Evolutionary conservation across 1,140 invertebrate species (phyloP).

Genomic region (Drosophila repleta): DNA sequence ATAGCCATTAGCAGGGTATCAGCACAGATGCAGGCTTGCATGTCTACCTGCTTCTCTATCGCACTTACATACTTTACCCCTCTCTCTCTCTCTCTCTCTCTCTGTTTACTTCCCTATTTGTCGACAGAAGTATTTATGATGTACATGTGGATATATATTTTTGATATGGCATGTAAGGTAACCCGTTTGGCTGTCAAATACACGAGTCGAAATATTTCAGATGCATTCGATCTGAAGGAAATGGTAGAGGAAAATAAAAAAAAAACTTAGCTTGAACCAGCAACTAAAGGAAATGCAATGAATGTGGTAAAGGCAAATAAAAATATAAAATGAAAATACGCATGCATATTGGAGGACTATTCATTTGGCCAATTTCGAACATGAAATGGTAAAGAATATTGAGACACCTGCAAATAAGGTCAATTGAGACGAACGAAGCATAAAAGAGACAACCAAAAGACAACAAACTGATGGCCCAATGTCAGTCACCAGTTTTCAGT

Average conservation of each 20-base stretch:
- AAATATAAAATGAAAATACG: not conserved
- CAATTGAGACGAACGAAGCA: conserved; percentile 53
- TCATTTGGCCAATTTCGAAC: conserved; percentile 12
- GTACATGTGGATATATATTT: conserved; percentile 13
- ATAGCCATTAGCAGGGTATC: too few species aligned
- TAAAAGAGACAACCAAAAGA: conserved; percentile 20
- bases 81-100: not conserved
- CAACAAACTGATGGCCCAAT: conserved; percentile 41
- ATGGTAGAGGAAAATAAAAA: conserved; percentile 18
- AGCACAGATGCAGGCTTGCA: not conserved
- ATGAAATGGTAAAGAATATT: conserved; percentile 17
- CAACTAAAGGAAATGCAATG: conserved; percentile 51
- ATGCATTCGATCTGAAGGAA: conserved; percentile 8
- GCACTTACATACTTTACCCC: too few species aligned
- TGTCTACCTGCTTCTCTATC: too few species aligned
- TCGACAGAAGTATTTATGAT: conserved; percentile 18
- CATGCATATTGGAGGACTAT: not conserved
- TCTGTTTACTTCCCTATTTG: not conserved
- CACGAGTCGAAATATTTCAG: conserved; percentile 36
- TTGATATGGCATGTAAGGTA: conserved; percentile 24
- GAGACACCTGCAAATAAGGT: conserved; percentile 66
- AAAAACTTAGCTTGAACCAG: conserved; percentile 26
- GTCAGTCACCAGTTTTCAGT: conserved; percentile 56
- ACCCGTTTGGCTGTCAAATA: conserved; percentile 23
- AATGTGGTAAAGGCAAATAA: conserved; percentile 23